Percentiles rank a stretch among this genome's conserved stretches.
phyloP scores from a whole-genome alignment of 2,888 invertebrate genomes.

The Achlya flavicornis region DNA sequence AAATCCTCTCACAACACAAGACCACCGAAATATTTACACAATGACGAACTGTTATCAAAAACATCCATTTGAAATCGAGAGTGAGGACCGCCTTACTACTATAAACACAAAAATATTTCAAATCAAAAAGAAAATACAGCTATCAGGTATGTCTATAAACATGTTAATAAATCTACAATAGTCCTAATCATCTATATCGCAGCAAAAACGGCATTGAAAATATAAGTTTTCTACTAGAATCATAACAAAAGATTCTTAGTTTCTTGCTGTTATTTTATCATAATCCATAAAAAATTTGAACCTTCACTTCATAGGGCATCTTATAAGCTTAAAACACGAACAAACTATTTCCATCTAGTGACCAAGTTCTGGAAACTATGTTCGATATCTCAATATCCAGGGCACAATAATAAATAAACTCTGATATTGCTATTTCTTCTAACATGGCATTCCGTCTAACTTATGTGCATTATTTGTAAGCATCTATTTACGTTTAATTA shows the following conservation, averaged over 20 bases:
- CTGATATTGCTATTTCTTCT: no score
- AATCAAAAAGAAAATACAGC: constrained; percentile 93
- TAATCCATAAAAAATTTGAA: no score
- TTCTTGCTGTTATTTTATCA: no score
- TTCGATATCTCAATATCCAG: background rate
- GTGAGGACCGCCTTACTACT: constrained; percentile 81
- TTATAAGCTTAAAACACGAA: no score
- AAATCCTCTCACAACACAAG: background rate
- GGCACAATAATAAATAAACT: no score
- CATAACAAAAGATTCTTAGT: background rate
- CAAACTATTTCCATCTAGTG: background rate
- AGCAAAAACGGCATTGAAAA: background rate
- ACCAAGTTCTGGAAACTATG: background rate
- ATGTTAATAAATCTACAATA: background rate
- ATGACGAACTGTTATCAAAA: constrained; percentile 75
- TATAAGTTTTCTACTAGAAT: background rate
- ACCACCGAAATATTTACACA: constrained; percentile 27
- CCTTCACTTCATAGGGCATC: no score
- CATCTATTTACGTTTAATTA: no score
- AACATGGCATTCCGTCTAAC: no score
- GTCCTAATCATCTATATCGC: background rate
- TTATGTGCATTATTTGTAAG: no score
- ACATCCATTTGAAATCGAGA: constrained; percentile 79
- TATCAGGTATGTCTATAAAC: constrained; percentile 85
- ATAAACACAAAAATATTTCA: constrained; percentile 92